Percentiles rank a stretch among this genome's conserved stretches.
phyloP scores from a whole-genome alignment of 2,888 invertebrate species.

The Biston betularia region DNA sequence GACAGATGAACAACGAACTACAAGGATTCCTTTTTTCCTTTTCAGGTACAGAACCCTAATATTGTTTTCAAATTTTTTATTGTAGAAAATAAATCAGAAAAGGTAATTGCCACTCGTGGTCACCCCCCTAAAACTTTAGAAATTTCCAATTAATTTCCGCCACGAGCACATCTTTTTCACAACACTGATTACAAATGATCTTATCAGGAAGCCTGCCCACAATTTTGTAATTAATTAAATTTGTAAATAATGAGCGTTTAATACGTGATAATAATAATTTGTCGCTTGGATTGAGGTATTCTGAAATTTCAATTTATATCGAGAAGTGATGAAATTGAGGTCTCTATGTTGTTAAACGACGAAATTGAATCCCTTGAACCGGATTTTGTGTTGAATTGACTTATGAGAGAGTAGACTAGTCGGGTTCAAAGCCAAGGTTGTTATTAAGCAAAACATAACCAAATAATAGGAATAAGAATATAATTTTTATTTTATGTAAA shows the following conservation, averaged over 20 bases:
- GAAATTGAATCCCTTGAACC: conserved; percentile 4
- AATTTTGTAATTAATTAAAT: background rate
- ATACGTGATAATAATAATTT: conserved; percentile 18
- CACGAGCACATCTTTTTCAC: background rate
- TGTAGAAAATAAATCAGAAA: no score
- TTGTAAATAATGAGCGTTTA: background rate
- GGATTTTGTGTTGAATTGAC: background rate
- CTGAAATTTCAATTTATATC: conserved; percentile 20
- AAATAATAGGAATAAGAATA: no score
- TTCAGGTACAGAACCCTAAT: no score
- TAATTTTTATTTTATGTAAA: no score
- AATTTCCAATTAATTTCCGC: no score
- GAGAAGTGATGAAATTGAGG: conserved; percentile 6
- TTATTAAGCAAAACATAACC: background rate
- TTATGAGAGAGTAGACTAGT: background rate
- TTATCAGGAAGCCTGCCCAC: no score
- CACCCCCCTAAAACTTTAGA: no score
- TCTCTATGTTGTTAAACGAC: conserved; percentile 3
- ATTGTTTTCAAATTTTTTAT: no score
- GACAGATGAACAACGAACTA: no score
- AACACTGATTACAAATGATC: background rate
- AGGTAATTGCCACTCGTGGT: no score
- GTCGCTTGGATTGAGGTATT: conserved; percentile 4
- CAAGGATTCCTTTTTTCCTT: no score
- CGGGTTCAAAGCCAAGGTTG: background rate